Conservation (phyloP, 2,113 vertebrate genomes). For the Brachionichthys hirsutus region DNA sequence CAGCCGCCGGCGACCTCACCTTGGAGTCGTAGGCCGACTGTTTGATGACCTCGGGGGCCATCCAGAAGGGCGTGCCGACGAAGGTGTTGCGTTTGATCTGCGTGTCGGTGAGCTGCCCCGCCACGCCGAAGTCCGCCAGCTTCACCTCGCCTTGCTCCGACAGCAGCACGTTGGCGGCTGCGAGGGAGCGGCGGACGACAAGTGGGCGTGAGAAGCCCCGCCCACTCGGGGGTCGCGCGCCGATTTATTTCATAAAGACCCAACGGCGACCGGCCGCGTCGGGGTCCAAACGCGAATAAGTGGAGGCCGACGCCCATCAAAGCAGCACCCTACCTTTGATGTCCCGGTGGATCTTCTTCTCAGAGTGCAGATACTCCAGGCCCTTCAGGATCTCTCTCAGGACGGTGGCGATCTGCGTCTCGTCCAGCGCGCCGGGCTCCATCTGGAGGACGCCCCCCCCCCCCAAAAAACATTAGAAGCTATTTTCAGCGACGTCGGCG, state of each 20-base stretch:
- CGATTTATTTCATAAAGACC: constrained; percentile 28
- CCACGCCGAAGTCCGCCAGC: constrained; percentile 80
- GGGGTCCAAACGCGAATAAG: too few species aligned
- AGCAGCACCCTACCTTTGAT: constrained; percentile 75
- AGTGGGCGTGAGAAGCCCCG: not conserved
- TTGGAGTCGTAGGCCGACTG: constrained; percentile 82
- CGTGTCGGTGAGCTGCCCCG: constrained; percentile 80
- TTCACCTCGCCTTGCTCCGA: constrained; percentile 82
- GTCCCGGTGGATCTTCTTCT: constrained; percentile 83
- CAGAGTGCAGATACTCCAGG: constrained; percentile 80
- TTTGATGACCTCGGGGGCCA: constrained; percentile 82
- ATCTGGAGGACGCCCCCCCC: constrained; percentile 65
- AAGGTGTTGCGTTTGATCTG: constrained; percentile 84
- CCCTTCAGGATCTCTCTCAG: constrained; percentile 82
- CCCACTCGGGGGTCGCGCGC: not conserved
- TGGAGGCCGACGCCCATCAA: constrained; percentile 23
- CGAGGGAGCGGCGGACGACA: not conserved
- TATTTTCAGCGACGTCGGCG: not conserved
- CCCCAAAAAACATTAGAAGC: not conserved
- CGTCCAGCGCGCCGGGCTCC: constrained; percentile 79
- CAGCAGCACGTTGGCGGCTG: constrained; percentile 81
- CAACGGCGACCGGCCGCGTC: not conserved
- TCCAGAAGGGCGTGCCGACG: constrained; percentile 83
- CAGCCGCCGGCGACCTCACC: constrained; percentile 48
- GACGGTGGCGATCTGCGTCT: constrained; percentile 81